Percentiles rank a stretch among this genome's conserved stretches.
Evolutionary conservation across 2,797 vertebrate genomes (phyloP).

Genomic region (Trachops cirrhosus): DNA sequence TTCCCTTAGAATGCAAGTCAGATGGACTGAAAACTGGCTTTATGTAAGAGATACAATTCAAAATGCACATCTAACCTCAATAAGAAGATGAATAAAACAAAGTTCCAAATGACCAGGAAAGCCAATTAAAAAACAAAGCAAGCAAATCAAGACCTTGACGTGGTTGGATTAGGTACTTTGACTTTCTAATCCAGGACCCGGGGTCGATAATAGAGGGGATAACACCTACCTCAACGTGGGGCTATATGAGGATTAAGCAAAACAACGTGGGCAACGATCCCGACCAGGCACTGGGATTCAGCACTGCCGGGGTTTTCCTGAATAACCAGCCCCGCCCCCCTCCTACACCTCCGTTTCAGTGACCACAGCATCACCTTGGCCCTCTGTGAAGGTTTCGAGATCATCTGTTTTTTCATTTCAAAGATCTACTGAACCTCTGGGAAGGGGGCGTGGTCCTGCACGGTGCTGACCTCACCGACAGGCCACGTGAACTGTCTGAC

Average conservation of each 20-base stretch:
- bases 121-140: not conserved
- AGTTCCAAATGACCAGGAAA: not conserved
- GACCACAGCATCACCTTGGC: not conserved
- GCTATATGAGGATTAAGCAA: not conserved
- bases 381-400: not conserved
- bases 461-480: not conserved
- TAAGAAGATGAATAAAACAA: not conserved
- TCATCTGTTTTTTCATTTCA: not conserved
- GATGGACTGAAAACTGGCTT: not conserved
- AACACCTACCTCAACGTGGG: conserved; percentile 62
- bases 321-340: not conserved
- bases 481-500: not conserved
- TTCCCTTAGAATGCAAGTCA: not conserved
- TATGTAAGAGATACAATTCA: not conserved
- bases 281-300: not conserved
- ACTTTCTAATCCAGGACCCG: not conserved
- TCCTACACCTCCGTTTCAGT: not conserved
- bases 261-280: not conserved
- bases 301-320: not conserved
- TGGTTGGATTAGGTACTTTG: not conserved
- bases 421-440: not conserved
- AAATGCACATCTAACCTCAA: conserved; percentile 37
- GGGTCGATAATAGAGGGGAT: not conserved
- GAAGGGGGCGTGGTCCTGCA: not conserved
- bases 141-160: not conserved